Evolutionary conservation across 30 jellyfish, hydroid and myxozoan species (phyloP), one percentile per base, ranked within the genome.

Genomic region (Turritopsis dohrnii): DNA sequence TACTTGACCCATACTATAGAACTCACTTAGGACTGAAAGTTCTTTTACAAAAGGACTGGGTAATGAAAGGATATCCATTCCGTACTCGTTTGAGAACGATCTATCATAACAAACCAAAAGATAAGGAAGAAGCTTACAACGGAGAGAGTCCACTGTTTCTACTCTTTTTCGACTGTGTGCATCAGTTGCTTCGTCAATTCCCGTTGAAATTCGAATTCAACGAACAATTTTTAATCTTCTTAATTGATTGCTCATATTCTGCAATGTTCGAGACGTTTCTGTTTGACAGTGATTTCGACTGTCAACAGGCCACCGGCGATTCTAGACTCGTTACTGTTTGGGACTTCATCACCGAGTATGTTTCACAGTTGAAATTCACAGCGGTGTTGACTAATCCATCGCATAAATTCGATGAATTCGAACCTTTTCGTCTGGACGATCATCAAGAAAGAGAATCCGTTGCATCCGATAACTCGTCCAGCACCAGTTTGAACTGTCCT

Each of bases 31-130:
- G 97, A 16, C 71, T 91, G 52, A 86, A 92, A 66, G 83, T 96
- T 9, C 83, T 92, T 52, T 83, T 92, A 7, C 97, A 92, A 81
- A 92, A 92, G 60, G 96, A 88, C 26, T 92, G 97, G 97, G 97
- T 92, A 16, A 79, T 85, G 18, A 92, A 92, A 74, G 97, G 97
- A 7, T 90, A 75, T 76, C 96, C 95, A 24, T 92, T 92, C 81
- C 72, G 83, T 13, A 87, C 65, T 60, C 82, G 97, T 41, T 79
- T 92, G 28, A 85, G 90, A 1, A 24, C 28, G 18, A 30, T 85
- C 16, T 31, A 72, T 72, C 31, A 54, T 7, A 22, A 28, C 21
- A 16, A 8, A 72, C 66, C 25, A 5, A 21, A 20, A 60, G 72
- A n/a, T 28, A 84, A 73, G 66, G 95, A 85, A 0, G 92, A 85